Conservation (phyloP, 2,888 invertebrate species). For the Drosophila prostipennis region DNA sequence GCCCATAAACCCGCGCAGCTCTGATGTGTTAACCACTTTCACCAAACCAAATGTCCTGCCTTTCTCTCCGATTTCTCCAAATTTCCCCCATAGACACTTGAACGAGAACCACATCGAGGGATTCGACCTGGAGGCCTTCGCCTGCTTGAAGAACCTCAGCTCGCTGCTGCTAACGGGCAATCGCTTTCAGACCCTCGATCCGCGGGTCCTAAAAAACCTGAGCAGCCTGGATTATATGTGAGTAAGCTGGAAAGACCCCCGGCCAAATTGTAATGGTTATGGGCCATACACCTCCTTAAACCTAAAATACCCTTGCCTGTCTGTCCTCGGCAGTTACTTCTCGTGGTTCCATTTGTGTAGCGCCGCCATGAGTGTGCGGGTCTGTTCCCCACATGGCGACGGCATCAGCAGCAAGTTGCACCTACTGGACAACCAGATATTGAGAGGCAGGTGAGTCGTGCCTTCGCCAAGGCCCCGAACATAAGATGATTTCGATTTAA, state of each 20-base stretch:
- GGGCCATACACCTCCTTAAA: background rate
- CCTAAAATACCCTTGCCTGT: background rate
- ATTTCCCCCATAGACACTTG: conserved; percentile 81
- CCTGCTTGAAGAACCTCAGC: conserved; percentile 84
- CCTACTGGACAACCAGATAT: conserved; percentile 86
- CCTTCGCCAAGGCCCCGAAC: no score
- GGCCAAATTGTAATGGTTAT: conserved; percentile 8
- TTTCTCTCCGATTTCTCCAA: background rate
- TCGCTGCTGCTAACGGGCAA: conserved; percentile 84
- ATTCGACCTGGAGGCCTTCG: conserved; percentile 84
- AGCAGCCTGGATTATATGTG: conserved; percentile 84
- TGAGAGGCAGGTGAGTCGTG: conserved; percentile 85
- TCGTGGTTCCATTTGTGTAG: conserved; percentile 86
- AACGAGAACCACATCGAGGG: conserved; percentile 84
- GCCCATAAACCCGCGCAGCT: conserved; percentile 16
- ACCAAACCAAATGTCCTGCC: background rate
- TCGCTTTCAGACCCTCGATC: conserved; percentile 83
- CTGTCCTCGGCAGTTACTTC: conserved; percentile 85
- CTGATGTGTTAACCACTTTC: conserved; percentile 17
- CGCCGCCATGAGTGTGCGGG: conserved; percentile 85
- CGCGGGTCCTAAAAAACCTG: conserved; percentile 82
- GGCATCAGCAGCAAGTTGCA: conserved; percentile 87
- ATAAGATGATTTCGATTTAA: conserved; percentile 16
- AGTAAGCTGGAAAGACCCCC: conserved; percentile 65
- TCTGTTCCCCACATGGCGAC: conserved; percentile 86